Percentiles rank a stretch among this genome's conserved stretches.
phyloP scores from a whole-genome alignment of 1,140 invertebrate genomes.

The Aethina tumida region DNA sequence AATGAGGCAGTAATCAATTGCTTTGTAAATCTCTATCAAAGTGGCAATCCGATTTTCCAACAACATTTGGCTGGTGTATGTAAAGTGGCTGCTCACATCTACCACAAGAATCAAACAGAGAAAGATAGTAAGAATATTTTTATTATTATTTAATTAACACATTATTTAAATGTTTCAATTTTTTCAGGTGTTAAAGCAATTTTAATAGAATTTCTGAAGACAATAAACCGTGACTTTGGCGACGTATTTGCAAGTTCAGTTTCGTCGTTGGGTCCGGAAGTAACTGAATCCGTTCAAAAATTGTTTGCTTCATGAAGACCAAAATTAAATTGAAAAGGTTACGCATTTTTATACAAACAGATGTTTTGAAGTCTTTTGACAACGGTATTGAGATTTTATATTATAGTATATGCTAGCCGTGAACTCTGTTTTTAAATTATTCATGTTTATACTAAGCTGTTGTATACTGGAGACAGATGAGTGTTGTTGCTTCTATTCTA shows the following conservation, averaged over 20 bases:
- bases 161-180: constrained; percentile 15
- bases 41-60: constrained; percentile 43
- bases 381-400: too few species aligned
- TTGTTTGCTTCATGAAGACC: constrained; percentile 27
- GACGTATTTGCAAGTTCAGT: constrained; percentile 41
- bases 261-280: constrained; percentile 35
- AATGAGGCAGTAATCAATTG: constrained; percentile 59
- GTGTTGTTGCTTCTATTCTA: too few species aligned
- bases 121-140: constrained; percentile 36
- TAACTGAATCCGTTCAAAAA: constrained; percentile 32
- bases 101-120: constrained; percentile 41
- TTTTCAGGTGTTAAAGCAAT: constrained; percentile 40
- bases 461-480: too few species aligned
- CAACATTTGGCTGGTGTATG: constrained; percentile 44
- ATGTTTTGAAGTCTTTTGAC: too few species aligned
- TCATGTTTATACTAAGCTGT: too few species aligned
- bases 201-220: constrained; percentile 42
- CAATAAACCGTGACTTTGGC: constrained; percentile 44
- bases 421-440: too few species aligned
- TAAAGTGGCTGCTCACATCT: constrained; percentile 41
- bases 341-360: too few species aligned
- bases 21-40: constrained; percentile 50
- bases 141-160: neutral
- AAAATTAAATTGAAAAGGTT: too few species aligned
- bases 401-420: too few species aligned